phyloP scores from a whole-genome alignment of 1,140 invertebrate genomes.

The Drosophila lowei region DNA sequence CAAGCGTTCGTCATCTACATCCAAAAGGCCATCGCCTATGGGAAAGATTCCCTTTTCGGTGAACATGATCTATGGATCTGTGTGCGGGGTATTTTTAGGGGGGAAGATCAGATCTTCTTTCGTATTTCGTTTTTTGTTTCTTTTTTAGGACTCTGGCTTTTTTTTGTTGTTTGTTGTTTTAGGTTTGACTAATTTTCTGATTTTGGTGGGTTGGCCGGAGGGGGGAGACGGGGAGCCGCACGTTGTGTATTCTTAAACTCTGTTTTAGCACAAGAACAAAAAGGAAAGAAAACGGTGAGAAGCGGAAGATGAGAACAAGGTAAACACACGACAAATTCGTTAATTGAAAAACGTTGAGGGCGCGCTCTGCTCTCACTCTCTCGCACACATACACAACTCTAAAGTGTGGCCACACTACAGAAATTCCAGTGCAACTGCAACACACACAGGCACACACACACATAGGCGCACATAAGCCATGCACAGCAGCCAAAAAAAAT shows the following conservation, averaged over 20 bases:
- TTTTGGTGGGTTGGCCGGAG: neutral
- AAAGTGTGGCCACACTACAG: conserved; percentile 40
- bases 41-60: conserved; percentile 82
- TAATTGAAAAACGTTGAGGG: conserved; percentile 28
- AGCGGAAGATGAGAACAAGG: too few species aligned
- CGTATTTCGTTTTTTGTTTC: conserved; percentile 34
- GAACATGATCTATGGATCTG: conserved; percentile 70
- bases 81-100: conserved; percentile 29
- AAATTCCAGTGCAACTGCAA: conserved; percentile 55
- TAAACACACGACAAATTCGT: conserved; percentile 2
- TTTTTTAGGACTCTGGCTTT: conserved; percentile 19
- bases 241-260: too few species aligned
- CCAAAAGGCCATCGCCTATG: conserved; percentile 86
- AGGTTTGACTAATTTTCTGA: conserved; percentile 22
- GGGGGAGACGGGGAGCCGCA: too few species aligned
- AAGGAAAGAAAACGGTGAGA: too few species aligned
- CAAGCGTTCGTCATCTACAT: conserved; percentile 85
- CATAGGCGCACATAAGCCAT: conserved; percentile 9
- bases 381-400: conserved; percentile 8
- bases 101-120: conserved; percentile 35
- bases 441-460: conserved; percentile 25
- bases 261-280: conserved; percentile 14
- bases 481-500: conserved; percentile 25
- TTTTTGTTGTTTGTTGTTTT: conserved; percentile 18
- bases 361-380: conserved; percentile 38